Conservation (phyloP, 2,797 vertebrate genomes). For the Nannoperca australis region DNA sequence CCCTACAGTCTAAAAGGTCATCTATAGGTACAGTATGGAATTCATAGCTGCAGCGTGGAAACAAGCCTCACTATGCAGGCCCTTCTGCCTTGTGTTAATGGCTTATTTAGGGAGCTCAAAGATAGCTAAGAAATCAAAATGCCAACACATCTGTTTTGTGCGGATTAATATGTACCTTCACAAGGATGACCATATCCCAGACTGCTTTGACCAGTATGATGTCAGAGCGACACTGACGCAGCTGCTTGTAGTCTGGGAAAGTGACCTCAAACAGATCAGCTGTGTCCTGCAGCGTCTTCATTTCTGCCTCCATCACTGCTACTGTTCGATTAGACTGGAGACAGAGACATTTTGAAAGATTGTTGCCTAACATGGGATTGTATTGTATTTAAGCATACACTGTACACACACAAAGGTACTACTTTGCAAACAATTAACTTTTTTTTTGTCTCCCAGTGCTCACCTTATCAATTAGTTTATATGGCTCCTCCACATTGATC, state of each 20-base stretch:
- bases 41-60: background rate
- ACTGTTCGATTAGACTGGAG: conserved; percentile 80
- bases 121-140: background rate
- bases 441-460: conserved; percentile 5
- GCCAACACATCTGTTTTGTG: background rate
- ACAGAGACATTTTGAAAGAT: conserved; percentile 30
- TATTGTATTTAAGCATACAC: background rate
- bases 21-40: background rate
- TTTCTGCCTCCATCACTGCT: conserved; percentile 82
- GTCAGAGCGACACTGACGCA: conserved; percentile 84
- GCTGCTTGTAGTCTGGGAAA: conserved; percentile 87
- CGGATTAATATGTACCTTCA: conserved; percentile 76
- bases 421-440: background rate
- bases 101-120: background rate
- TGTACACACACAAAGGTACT: background rate
- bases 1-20: background rate
- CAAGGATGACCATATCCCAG: conserved; percentile 88
- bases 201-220: conserved; percentile 85
- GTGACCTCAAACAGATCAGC: conserved; percentile 87
- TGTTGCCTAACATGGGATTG: background rate
- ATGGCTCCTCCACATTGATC: conserved; percentile 80
- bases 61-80: background rate
- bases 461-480: conserved; percentile 85
- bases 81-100: background rate
- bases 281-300: conserved; percentile 85